Evolutionary conservation across 2,888 invertebrate genomes (phyloP).

Genomic region (Sphecodes monilicornis): DNA sequence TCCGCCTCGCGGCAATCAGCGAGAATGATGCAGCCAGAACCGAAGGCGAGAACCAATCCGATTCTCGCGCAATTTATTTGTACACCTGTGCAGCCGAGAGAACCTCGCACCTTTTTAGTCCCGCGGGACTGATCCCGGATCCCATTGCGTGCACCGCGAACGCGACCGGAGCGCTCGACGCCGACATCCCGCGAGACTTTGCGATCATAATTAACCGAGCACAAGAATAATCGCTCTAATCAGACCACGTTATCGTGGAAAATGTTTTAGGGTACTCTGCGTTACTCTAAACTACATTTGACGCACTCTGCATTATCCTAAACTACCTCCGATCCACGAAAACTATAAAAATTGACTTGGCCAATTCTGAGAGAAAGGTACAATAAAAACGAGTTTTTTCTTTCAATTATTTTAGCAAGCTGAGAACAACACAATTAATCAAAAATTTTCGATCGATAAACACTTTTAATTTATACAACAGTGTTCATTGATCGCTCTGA

Average conservation of each 20-base stretch:
- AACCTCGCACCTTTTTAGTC: constrained; percentile 7
- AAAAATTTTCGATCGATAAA: no score
- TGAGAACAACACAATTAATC: no score
- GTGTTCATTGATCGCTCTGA: no score
- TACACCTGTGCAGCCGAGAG: constrained; percentile 68
- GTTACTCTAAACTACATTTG: no score
- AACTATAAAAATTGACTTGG: no score
- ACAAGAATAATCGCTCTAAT: constrained; percentile 22
- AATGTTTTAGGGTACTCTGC: no score
- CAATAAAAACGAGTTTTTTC: no score
- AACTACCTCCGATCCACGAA: no score
- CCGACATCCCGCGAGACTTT: constrained; percentile 22
- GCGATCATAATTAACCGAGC: constrained; percentile 23
- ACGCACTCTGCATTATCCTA: no score
- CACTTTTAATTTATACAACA: no score
- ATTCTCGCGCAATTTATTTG: constrained; percentile 72
- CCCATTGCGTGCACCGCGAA: constrained; percentile 12
- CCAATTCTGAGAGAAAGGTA: no score
- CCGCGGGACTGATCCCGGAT: constrained; percentile 58
- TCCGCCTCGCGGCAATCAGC: constrained; percentile 76
- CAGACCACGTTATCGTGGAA: background rate
- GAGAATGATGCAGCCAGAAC: constrained; percentile 78
- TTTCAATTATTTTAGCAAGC: no score
- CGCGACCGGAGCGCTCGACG: constrained; percentile 8
- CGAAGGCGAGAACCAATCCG: constrained; percentile 66